These are phyloP conservation scores for Ophthalmolycus amberensis DNA, from an alignment of 2,113 vertebrate species.

Conservation along the genomic window DNA sequence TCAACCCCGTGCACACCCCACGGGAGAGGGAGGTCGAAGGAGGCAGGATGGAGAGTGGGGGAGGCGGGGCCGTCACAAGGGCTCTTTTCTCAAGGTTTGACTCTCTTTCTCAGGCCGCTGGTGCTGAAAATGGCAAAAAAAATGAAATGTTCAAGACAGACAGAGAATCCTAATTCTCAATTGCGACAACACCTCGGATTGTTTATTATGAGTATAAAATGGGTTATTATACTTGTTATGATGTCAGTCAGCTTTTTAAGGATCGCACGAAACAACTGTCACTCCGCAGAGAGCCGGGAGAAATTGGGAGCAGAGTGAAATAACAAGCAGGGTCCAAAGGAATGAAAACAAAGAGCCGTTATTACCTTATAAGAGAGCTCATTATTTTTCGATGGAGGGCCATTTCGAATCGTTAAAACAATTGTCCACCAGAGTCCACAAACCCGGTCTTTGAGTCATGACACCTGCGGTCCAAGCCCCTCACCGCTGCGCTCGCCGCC, in stretches of 20 bases:
- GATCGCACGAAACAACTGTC: slow-evolving; percentile 51
- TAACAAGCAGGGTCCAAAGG: slow-evolving; percentile 48
- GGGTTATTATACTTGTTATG: slow-evolving; percentile 45
- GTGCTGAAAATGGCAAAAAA: slow-evolving; percentile 4
- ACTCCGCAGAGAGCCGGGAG: slow-evolving; percentile 33
- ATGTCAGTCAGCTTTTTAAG: slow-evolving; percentile 33
- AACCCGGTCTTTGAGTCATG: slow-evolving; percentile 58
- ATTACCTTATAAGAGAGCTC: slow-evolving; percentile 42
- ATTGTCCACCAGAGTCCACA: slow-evolving; percentile 69
- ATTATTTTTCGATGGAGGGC: slow-evolving; percentile 37
- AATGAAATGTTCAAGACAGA: slow-evolving; percentile 54
- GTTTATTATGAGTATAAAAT: slow-evolving; percentile 47
- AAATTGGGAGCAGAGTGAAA: slow-evolving; percentile 49
- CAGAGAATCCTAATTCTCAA: slow-evolving; percentile 39
- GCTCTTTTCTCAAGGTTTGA: slow-evolving; percentile 65
- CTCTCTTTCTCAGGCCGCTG: slow-evolving; percentile 31
- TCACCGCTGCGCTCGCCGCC: no score
- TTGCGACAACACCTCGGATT: slow-evolving; percentile 36
- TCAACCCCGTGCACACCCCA: slow-evolving; percentile 72
- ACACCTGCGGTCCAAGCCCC: slow-evolving; percentile 59
- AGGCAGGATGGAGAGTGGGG: slow-evolving; percentile 45
- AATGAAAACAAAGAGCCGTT: slow-evolving; percentile 42
- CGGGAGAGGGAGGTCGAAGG: slow-evolving; percentile 61
- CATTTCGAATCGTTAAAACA: slow-evolving; percentile 64
- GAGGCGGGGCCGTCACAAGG: slow-evolving; percentile 54